These are phyloP conservation scores for Adelphocoris suturalis DNA, from an alignment of 2,888 invertebrate species.

Conservation along the genomic window DNA sequence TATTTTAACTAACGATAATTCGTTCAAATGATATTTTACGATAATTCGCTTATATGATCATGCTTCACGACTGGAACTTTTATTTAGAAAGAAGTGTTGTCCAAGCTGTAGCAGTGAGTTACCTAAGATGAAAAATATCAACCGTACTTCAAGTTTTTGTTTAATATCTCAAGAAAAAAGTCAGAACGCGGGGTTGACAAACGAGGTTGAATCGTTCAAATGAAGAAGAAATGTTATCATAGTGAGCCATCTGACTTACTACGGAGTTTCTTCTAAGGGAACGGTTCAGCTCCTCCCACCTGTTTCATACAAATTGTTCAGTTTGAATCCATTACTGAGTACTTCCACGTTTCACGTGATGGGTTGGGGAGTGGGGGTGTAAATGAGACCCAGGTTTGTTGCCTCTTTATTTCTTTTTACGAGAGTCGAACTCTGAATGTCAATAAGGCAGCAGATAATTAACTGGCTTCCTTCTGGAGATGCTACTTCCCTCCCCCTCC, in stretches of 20 bases:
- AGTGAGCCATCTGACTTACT: slow-evolving; percentile 15
- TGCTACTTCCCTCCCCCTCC: background rate
- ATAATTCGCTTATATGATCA: too few species aligned
- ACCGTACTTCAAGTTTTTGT: too few species aligned
- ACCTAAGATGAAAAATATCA: too few species aligned
- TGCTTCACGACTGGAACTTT: too few species aligned
- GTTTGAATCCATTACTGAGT: slow-evolving; percentile 12
- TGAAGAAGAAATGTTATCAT: background rate
- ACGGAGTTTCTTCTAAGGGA: background rate
- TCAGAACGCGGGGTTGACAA: too few species aligned
- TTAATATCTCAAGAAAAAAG: too few species aligned
- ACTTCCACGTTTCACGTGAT: background rate
- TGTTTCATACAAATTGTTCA: slow-evolving; percentile 32
- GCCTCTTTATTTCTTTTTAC: slow-evolving; percentile 39
- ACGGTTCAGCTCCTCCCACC: slow-evolving; percentile 15
- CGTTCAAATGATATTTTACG: too few species aligned
- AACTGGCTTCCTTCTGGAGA: slow-evolving; percentile 19
- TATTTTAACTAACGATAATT: too few species aligned
- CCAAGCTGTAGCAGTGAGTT: too few species aligned
- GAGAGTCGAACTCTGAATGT: slow-evolving; percentile 21
- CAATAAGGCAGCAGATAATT: slow-evolving; percentile 28
- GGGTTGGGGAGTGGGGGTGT: background rate
- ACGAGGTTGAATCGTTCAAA: background rate
- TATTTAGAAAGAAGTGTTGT: too few species aligned
- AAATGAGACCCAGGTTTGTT: slow-evolving; percentile 39